Conservation (phyloP, 2,113 vertebrate species). For the Solenodon paradoxus region DNA sequence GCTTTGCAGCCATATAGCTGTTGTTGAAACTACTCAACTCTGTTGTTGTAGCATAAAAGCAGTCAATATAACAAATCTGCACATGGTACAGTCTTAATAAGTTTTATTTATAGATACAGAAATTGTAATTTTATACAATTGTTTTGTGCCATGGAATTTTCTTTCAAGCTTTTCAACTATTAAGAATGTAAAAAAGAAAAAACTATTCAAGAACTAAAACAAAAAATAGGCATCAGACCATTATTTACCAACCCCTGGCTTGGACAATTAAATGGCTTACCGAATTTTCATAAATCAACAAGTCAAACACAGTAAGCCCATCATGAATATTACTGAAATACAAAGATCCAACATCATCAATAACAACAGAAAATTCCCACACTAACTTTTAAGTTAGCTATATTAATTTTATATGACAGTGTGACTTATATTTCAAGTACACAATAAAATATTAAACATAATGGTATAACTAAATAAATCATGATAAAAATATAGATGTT, state of each 20-base stretch:
- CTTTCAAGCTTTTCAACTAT: background rate
- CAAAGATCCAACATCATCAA: slow-evolving; percentile 12
- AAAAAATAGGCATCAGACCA: background rate
- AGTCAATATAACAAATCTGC: background rate
- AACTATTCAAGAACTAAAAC: background rate
- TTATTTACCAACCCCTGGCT: background rate
- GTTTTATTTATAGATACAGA: background rate
- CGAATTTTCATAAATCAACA: slow-evolving; percentile 26
- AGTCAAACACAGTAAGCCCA: slow-evolving; percentile 13
- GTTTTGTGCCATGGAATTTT: background rate
- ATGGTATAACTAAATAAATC: slow-evolving; percentile 51
- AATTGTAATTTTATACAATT: slow-evolving; percentile 20
- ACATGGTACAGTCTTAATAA: background rate
- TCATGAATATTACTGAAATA: slow-evolving; percentile 27
- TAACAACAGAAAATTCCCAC: slow-evolving; percentile 26
- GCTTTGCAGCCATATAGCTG: background rate
- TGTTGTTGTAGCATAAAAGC: background rate
- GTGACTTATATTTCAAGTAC: slow-evolving; percentile 41
- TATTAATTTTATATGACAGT: slow-evolving; percentile 61
- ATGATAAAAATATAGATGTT: slow-evolving; percentile 33
- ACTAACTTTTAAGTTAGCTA: slow-evolving; percentile 37
- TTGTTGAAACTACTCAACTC: background rate
- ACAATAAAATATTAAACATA: slow-evolving; percentile 67
- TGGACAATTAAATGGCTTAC: background rate
- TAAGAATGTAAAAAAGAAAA: slow-evolving; percentile 44